Evolutionary conservation across 1,140 invertebrate genomes (phyloP), one percentile per base, ranked within the genome.

Genomic region (Mamestra configurata): DNA sequence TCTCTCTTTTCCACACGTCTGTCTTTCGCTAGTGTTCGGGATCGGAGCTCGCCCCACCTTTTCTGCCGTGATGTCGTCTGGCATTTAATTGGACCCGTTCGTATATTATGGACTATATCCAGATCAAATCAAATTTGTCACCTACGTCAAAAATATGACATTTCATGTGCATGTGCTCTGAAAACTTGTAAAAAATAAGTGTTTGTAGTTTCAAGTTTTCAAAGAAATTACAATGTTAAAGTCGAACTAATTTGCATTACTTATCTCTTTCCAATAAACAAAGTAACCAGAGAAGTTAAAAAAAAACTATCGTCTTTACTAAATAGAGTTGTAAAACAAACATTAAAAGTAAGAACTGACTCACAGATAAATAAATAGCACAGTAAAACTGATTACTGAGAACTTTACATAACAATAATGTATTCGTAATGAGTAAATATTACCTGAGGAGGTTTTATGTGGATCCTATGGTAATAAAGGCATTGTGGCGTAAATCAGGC

Each of bases 401-500:
- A 31, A 31, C 27, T 31, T 55, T 55, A 46, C 20, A 55, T 55
- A 22, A 11, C 10, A 22, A 22, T 55, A 22, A 55, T 55, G 20
- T 55, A 8, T 55, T 55, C 51, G 22, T 53, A 53, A 7, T 55
- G 10, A 11, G 8, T 55, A n/a, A n/a, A 61, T 61, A 31, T 27
- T 31, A 8, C 15, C 27, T 27, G 0, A 59, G 4, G 5, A 0
- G 37, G 43, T 68, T 71, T 51, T 46, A 51, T 51, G 46, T 35
- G 68, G 24, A 18, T 71, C 24, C 24, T 51, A 31, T 31, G 13
- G 10, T 27, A 31, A 71, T 49, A 31, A 71, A 71, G 24, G 6
- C 68, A 51, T 71, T 49, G 68, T 71, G 68, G 43, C 11, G 68
- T 71, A 31, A 71, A 68, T 68, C 40, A 55, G 51, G 51, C 20